phyloP scores from a whole-genome alignment of 2,888 invertebrate species.

The Choreutis nemorana region DNA sequence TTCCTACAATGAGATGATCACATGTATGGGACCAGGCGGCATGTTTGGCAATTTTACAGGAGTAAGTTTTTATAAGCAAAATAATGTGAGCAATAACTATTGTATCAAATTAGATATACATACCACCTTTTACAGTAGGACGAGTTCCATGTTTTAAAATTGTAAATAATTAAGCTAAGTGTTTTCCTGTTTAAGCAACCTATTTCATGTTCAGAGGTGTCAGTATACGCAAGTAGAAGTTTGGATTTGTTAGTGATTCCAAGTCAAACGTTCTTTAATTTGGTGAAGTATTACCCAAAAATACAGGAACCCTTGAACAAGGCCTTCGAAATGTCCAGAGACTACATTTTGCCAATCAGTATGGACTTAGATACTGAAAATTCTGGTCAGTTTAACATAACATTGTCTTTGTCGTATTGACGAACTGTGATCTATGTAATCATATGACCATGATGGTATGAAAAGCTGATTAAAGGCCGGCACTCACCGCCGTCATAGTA shows the following conservation, averaged over 20 bases:
- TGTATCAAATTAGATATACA: neutral
- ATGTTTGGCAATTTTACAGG: slow-evolving; percentile 61
- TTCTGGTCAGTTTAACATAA: no score
- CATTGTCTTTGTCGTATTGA: no score
- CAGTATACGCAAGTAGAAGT: slow-evolving; percentile 52
- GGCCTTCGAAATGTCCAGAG: slow-evolving; percentile 44
- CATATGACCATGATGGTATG: no score
- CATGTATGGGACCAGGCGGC: slow-evolving; percentile 61
- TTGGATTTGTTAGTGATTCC: slow-evolving; percentile 46
- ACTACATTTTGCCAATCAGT: slow-evolving; percentile 51
- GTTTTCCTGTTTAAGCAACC: slow-evolving; percentile 31
- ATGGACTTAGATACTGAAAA: no score
- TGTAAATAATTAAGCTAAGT: neutral
- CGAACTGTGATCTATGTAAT: no score
- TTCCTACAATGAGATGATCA: slow-evolving; percentile 58
- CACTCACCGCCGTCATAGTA: no score
- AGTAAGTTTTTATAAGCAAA: slow-evolving; percentile 22
- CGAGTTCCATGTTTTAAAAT: neutral
- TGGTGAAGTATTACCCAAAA: slow-evolving; percentile 52
- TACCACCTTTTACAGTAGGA: neutral
- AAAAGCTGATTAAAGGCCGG: no score
- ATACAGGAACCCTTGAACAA: slow-evolving; percentile 45
- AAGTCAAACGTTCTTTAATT: slow-evolving; percentile 46
- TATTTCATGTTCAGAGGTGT: slow-evolving; percentile 41
- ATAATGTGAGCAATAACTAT: neutral